phyloP scores from a whole-genome alignment of 1,140 invertebrate species.

The Conus ventricosus region DNA sequence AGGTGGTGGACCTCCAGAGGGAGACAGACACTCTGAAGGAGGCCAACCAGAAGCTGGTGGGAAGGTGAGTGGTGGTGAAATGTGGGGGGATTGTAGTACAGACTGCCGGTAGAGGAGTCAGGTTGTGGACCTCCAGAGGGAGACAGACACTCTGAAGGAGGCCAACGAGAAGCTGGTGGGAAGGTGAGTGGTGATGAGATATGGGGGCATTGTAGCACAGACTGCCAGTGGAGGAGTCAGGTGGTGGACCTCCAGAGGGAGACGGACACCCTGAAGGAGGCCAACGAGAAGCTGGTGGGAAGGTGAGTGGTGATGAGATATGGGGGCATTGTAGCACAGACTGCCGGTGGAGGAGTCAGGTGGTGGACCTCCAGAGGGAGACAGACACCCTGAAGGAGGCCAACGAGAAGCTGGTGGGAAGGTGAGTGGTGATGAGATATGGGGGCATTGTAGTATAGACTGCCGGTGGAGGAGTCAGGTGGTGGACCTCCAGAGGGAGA shows the following conservation, averaged over 20 bases:
- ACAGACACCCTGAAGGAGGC: conserved; percentile 75
- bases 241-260: conserved; percentile 69
- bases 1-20: conserved; percentile 60
- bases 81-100: too few relatives aligned
- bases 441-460: too few relatives aligned
- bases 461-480: too few relatives aligned
- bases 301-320: too few relatives aligned
- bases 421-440: conserved; percentile 50
- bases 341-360: neutral
- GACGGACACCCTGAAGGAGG: conserved; percentile 74
- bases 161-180: conserved; percentile 76
- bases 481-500: too few relatives aligned
- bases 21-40: conserved; percentile 75
- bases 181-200: conserved; percentile 57
- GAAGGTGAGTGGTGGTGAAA: too few relatives aligned
- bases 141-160: conserved; percentile 75
- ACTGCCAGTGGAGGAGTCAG: too few relatives aligned
- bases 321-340: too few relatives aligned
- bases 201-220: neutral
- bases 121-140: conserved; percentile 71
- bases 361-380: conserved; percentile 72
- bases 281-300: conserved; percentile 75
- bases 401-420: conserved; percentile 76
- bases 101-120: too few relatives aligned
- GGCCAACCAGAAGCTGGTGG: conserved; percentile 75